Evolutionary conservation across 1,140 invertebrate genomes (phyloP).

Genomic region (Melitaea cinxia): DNA sequence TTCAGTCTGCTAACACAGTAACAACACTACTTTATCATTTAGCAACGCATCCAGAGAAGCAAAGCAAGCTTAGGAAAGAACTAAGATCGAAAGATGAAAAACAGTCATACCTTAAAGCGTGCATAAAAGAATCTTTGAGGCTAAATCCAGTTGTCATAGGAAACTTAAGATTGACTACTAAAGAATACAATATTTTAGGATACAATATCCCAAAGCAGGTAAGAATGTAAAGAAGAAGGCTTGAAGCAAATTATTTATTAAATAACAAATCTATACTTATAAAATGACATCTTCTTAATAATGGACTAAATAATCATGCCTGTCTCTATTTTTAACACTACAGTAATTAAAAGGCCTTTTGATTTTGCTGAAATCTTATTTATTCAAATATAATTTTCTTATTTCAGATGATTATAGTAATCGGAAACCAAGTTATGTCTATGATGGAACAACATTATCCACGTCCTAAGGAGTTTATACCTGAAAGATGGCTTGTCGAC

Average conservation of each 20-base stretch:
- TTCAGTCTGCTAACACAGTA: conserved; percentile 62
- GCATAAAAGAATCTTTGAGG: conserved; percentile 85
- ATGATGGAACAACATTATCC: conserved; percentile 79
- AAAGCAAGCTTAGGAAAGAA: conserved; percentile 86
- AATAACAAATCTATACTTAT: no score
- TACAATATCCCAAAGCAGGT: conserved; percentile 66
- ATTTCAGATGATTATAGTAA: conserved; percentile 51
- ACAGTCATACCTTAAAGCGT: conserved; percentile 84
- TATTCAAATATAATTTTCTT: no score
- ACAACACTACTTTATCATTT: conserved; percentile 83
- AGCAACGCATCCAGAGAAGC: conserved; percentile 83
- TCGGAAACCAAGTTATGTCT: conserved; percentile 71
- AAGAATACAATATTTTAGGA: conserved; percentile 82
- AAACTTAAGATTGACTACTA: conserved; percentile 77
- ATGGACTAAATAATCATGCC: no score
- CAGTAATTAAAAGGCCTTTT: no score
- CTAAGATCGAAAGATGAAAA: conserved; percentile 69
- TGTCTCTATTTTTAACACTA: no score
- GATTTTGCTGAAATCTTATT: no score
- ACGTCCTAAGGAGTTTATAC: conserved; percentile 80
- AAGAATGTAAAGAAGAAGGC: no score
- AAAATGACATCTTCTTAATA: no score
- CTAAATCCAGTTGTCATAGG: conserved; percentile 81
- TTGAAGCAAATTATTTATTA: no score
- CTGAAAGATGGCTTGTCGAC: conserved; percentile 83